Conservation (phyloP, 1,140 invertebrate species). For the Bombus waltoni region DNA sequence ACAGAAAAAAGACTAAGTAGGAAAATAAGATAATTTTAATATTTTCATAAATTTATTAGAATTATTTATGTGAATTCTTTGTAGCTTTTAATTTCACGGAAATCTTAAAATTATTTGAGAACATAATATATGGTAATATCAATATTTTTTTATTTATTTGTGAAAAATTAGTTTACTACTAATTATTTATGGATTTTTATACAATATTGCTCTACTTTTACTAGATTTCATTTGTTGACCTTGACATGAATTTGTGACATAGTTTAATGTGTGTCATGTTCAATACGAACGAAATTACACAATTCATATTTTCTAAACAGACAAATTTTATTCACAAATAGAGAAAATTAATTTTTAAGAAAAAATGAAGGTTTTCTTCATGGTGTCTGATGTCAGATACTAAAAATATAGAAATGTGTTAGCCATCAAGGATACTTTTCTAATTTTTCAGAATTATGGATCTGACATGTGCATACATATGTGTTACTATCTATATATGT, state of each 20-base stretch:
- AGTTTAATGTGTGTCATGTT: background rate
- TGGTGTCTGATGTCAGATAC: background rate
- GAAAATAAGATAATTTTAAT: background rate
- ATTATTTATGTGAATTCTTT: background rate
- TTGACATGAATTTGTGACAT: background rate
- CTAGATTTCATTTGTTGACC: background rate
- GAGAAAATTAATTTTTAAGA: background rate
- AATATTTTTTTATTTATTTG: background rate
- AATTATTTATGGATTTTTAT: background rate
- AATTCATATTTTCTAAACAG: background rate
- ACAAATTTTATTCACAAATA: background rate
- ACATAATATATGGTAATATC: background rate
- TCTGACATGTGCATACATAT: no score
- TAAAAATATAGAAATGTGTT: background rate
- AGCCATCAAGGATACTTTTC: background rate
- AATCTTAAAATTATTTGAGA: background rate
- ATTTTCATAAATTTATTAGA: background rate
- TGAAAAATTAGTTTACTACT: background rate
- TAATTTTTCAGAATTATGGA: no score
- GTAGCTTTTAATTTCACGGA: background rate
- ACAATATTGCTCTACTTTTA: background rate
- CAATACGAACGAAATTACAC: background rate
- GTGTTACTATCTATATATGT: background rate
- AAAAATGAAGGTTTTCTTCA: background rate
- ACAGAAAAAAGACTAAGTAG: background rate